These are phyloP conservation scores for Ecliptopera silaceata DNA, from an alignment of 2,888 invertebrate genomes.

Conservation along the genomic window DNA sequence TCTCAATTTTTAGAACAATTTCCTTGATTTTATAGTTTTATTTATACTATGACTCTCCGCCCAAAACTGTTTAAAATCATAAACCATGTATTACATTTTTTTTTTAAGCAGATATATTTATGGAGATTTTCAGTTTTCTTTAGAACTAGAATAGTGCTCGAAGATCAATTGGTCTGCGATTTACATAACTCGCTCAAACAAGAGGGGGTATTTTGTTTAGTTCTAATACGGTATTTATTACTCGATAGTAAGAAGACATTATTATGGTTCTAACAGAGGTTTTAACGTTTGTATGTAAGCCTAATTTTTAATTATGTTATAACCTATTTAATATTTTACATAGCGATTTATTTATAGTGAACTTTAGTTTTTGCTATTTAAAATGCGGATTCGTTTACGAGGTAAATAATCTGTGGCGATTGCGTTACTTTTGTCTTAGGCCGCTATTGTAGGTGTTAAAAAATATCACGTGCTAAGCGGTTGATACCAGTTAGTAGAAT, in stretches of 20 bases:
- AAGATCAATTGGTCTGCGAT: neutral
- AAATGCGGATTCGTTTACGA: constrained; percentile 22
- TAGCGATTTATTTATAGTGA: constrained; percentile 64
- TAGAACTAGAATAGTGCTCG: constrained; percentile 1
- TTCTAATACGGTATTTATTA: constrained; percentile 65
- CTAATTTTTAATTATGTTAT: constrained; percentile 63
- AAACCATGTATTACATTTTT: neutral
- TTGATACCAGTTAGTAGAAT: constrained; percentile 13
- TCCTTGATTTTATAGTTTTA: constrained; percentile 16
- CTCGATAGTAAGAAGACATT: constrained; percentile 40
- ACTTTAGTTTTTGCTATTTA: constrained; percentile 23
- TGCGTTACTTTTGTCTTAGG: neutral
- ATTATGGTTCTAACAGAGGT: constrained; percentile 57
- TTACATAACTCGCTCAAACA: constrained; percentile 62
- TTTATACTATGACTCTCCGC: constrained; percentile 5
- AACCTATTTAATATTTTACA: constrained; percentile 71
- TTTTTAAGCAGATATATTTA: no score
- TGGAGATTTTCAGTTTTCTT: neutral
- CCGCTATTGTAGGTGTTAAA: neutral
- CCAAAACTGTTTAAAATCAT: neutral
- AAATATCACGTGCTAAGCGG: constrained; percentile 2
- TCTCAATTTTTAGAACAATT: constrained; percentile 21
- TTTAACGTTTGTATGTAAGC: constrained; percentile 52
- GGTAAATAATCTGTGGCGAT: constrained; percentile 15
- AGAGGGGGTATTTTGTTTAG: constrained; percentile 47